Conservation (phyloP, 2,888 invertebrate species). For the Meteorus colon region DNA sequence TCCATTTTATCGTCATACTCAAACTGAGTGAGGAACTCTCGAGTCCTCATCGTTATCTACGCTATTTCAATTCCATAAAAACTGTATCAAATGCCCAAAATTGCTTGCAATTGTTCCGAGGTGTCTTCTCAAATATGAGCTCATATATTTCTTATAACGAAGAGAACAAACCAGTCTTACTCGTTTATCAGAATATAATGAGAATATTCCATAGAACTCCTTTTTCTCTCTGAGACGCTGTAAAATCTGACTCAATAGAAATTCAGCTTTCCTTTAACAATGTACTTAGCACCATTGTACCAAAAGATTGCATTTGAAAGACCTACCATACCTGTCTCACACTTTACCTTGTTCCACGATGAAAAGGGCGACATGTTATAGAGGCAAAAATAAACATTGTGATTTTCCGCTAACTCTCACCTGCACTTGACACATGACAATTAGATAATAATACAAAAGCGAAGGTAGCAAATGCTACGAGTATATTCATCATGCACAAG, state of each 20-base stretch:
- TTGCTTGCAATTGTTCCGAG: background rate
- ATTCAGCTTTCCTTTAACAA: conserved; percentile 8
- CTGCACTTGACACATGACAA: conserved; percentile 12
- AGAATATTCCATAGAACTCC: background rate
- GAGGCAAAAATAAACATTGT: background rate
- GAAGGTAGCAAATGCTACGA: background rate
- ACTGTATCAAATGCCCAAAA: no score
- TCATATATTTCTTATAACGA: background rate
- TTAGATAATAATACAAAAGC: background rate
- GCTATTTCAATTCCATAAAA: no score
- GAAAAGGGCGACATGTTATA: background rate
- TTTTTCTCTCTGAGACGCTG: background rate
- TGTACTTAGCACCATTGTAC: conserved; percentile 20
- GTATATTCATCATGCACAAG: background rate
- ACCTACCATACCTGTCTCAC: conserved; percentile 7
- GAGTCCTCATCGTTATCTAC: no score
- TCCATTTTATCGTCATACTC: no score
- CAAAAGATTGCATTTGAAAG: conserved; percentile 6
- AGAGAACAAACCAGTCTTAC: background rate
- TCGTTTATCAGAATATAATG: conserved; percentile 33
- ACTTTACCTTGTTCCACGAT: conserved; percentile 5
- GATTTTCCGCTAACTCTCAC: background rate
- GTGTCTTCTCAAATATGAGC: background rate
- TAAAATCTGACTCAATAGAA: conserved; percentile 13
- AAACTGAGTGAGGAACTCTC: no score